Base-by-base conservation (phyloP, 2,888 invertebrate genomes). In the Cosmia pyralina region DNA sequence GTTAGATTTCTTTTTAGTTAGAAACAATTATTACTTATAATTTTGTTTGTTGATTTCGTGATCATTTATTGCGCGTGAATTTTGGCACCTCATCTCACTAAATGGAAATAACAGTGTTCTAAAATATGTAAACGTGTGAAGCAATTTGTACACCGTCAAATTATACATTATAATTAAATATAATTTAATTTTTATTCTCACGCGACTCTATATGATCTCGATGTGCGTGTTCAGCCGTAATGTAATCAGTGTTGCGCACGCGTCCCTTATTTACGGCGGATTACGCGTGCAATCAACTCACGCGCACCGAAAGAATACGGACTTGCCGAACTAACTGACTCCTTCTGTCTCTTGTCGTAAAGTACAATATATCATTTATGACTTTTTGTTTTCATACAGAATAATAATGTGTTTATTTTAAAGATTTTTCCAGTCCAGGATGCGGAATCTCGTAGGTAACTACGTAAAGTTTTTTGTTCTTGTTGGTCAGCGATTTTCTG, bases 261-360 rank as follows among this genome's bases (percentile, higher is more conserved):
- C 93, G 93, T 88, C 90, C 90, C 93, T 94, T 94, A 95, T 96
- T 94, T 95, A 96, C 94, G 93, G 92, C 93, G 94, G 95, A 94
- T 95, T 96, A 95, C 93, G 93, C 92, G 90, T 89, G 89, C 94
- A 95, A 94, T 95, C 94, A 94, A 90, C 91, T 74, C 75, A 70
- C 62, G 62, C 69, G 68, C 64, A 82, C 84, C 85, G 83, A 89
- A 92, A 93, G 91, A 91, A 91, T 86, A 85, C 84, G 75, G 79
- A 64, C 57, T 70, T 64, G 71, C 75, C 50, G 82, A 87, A 76
- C 85, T 75, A 65, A 79, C 85, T 81, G 81, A 82, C 83, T 79
- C 69, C 72, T 66, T 73, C 77, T 81, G 83, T 87, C 80, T 74
- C 66, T 62, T 85, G 85, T 81, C 81, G 72, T 86, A 77, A 75